Base-by-base conservation (phyloP, 2,888 invertebrate species). In the Troides helena region DNA sequence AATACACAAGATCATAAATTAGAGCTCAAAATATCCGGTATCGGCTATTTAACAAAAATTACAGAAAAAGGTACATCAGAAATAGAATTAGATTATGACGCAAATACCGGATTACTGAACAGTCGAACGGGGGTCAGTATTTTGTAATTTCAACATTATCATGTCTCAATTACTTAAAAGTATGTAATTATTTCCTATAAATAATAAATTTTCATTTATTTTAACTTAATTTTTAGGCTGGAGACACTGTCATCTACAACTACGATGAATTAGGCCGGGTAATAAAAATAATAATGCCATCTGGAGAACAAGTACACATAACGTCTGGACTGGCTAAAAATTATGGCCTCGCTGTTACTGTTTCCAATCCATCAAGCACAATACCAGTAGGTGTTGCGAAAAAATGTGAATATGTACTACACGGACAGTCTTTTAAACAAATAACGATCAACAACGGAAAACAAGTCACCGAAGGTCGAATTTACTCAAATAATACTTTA, bases 1-100 rank as follows among this genome's bases (percentile, higher is more conserved):
- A 98, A 98, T 81, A 97, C 97, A 14, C 98, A 98, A 88, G 98
- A 98, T 82, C 97, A 98, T 85, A 98, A 98, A 87, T 96, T 97
- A 12, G 97, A 97, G 82, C 93, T 99, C 71, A 96, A 97, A 86
- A 98, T 99, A 87, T 98, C 98, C 74, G 98, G 98, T 71, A 96
- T 98, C 78, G 98, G 98, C 59, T 96, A 97, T 80, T 94, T 99
- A 77, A 97, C 98, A 59, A 97, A 96, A 85, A 94, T 98, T 77
- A 95, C 96, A 25, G 97, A 98, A 81, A 97, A 98, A 80, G 98
- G 98, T 70, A 95, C 97, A 76, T 95, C 97, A 39, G 97, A 98
- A 84, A 96, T 98, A 72, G 96, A 97, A 85, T 89, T 99, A 82
- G 97, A 98, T 81, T 99, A 99, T 82, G 97, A 98, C 83, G 96